Conservation (phyloP, 2,888 invertebrate species). For the Reticulitermes lucifugus region DNA sequence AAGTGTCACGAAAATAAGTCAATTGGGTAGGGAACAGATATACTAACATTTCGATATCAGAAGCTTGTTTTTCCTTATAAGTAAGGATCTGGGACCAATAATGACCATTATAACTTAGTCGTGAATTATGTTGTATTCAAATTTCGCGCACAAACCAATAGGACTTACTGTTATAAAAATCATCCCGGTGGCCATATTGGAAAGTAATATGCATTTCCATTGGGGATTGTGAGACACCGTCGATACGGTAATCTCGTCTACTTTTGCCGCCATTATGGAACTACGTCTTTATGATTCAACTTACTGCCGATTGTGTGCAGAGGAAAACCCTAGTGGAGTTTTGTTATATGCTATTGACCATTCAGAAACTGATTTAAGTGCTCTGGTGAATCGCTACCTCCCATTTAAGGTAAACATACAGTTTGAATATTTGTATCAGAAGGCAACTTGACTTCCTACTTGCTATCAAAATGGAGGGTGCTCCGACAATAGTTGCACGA, state of each 20-base stretch:
- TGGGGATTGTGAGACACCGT: neutral
- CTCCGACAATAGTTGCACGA: conserved; percentile 59
- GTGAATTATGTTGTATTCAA: too few species aligned
- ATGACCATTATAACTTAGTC: too few species aligned
- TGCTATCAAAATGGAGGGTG: conserved; percentile 58
- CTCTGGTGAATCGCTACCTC: conserved; percentile 78
- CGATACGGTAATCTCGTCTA: neutral
- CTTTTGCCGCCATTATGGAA: conserved; percentile 57
- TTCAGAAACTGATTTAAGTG: conserved; percentile 72
- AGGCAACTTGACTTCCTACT: conserved; percentile 56
- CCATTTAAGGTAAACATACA: conserved; percentile 76
- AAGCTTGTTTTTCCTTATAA: too few species aligned
- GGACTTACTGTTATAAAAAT: neutral
- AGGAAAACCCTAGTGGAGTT: conserved; percentile 77
- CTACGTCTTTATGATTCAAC: conserved; percentile 73
- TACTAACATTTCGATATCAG: too few species aligned
- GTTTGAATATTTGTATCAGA: conserved; percentile 63
- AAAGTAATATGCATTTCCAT: neutral
- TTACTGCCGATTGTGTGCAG: conserved; percentile 81
- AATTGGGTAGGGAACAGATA: too few species aligned
- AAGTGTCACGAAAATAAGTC: too few species aligned
- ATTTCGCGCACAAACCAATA: neutral
- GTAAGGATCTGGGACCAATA: too few species aligned
- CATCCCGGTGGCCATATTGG: neutral
- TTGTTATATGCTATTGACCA: conserved; percentile 71